Base-by-base conservation (phyloP, 1,140 invertebrate species). In the Temnothorax curvispinosus region DNA sequence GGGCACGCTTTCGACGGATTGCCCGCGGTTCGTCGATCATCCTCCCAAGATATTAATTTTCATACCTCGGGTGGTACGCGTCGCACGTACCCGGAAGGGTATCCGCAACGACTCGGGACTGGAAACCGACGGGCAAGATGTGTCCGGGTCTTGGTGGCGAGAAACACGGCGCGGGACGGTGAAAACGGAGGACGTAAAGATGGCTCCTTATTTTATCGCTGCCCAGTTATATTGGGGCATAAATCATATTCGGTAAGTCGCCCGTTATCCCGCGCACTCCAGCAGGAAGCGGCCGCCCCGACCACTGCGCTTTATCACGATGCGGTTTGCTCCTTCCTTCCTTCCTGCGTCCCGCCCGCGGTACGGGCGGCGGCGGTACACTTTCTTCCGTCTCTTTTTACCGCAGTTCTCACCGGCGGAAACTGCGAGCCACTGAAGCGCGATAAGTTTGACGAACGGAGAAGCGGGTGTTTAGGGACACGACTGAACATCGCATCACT, bases 231-330 rank as follows among this genome's bases (percentile, higher is more conserved):
- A 93, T 92, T 88, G 89, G 85, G 67, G 67, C 85, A 92, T 93
- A 93, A 93, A 93, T 93, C 93, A 93, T 92, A 93, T 93, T 93
- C 85, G 86, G 88, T 92, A 90, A 92, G 91, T 91, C 89, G 87
- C 56, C 87, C 69, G 82, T 89, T 87, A 85, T 80, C 88, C 88
- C 82, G 69, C 60, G 85, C 85, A 91, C 90, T 92, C 74, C 74
- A 86, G 84, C 80, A 85, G 77, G 85, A 89, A 88, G 64, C 69
- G 76, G 76, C 88, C 87, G 76, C 67, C 67, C 85, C 89, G 76
- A 87, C 72, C 64, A 62, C 67, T 35, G 58, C 60, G 87, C 75
- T 92, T 91, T 91, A 92, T 92, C 91, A 85, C 80, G 54, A 78
- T 82, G 64, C 78, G 84, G 74, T 64, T 85, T 89, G 72, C 80